phyloP scores from a whole-genome alignment of 2,113 vertebrate species.

The Hypanus sabinus region DNA sequence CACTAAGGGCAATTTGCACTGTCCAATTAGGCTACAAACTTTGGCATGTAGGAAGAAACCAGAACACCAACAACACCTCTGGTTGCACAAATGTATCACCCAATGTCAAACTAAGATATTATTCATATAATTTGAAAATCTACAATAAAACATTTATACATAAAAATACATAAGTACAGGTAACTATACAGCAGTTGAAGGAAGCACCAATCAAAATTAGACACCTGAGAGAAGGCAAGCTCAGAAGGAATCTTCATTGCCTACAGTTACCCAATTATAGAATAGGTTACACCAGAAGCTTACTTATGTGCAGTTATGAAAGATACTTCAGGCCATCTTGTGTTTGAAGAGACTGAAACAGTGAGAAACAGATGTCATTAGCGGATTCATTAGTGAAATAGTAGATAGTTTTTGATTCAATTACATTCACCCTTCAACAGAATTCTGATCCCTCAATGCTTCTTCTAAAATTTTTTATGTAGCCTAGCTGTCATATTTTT shows the following conservation, averaged over 20 bases:
- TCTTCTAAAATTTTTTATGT: not conserved
- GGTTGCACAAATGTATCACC: no score
- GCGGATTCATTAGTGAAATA: not conserved
- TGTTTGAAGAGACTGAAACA: not conserved
- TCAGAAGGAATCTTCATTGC: not conserved
- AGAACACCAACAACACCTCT: no score
- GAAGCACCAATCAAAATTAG: not conserved
- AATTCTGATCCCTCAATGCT: not conserved
- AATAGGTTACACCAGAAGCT: not conserved
- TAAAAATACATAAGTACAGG: not conserved
- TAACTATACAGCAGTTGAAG: not conserved
- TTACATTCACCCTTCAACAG: not conserved
- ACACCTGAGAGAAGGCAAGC: not conserved
- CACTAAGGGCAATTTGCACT: no score
- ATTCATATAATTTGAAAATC: not conserved
- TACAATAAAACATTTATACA: not conserved
- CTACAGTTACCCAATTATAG: no score
- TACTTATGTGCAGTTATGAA: not conserved
- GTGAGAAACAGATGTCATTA: not conserved
- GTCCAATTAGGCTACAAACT: no score
- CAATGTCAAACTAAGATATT: not conserved
- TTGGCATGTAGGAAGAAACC: no score
- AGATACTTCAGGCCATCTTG: not conserved
- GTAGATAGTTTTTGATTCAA: not conserved
- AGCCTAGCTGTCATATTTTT: not conserved